A percentile compares a stretch with the other conserved stretches of the same genome.
phyloP scores from a whole-genome alignment of 2,797 vertebrate genomes.

The Brotula barbata region DNA sequence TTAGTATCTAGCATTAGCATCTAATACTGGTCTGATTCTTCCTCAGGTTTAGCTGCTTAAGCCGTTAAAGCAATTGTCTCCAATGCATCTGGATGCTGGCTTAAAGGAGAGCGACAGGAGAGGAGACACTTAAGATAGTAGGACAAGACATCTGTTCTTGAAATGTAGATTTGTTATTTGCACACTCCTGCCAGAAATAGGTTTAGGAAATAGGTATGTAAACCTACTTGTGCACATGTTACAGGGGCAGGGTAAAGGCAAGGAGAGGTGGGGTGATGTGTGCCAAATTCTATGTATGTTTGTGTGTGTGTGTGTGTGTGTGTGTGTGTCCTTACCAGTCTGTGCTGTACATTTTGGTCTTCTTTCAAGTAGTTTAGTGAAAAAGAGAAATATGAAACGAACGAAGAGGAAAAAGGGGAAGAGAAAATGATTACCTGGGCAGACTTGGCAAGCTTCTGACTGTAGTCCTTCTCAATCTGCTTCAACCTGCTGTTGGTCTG shows the following conservation, averaged over 20 bases:
- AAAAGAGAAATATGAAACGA: slow-evolving; percentile 46
- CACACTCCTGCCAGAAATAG: no score
- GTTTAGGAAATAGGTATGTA: no score
- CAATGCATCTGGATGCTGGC: slow-evolving; percentile 3
- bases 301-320: slow-evolving; percentile 18
- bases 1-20: no score
- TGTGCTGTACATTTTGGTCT: slow-evolving; percentile 39
- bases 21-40: not conserved
- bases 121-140: slow-evolving; percentile 1
- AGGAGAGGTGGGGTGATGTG: slow-evolving; percentile 6
- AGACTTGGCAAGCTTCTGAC: slow-evolving; percentile 85
- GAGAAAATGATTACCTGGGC: slow-evolving; percentile 82
- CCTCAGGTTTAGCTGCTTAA: not conserved
- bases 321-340: slow-evolving; percentile 29
- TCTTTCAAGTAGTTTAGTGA: slow-evolving; percentile 34
- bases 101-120: slow-evolving; percentile 13
- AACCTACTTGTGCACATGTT: not conserved
- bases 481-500: slow-evolving; percentile 88
- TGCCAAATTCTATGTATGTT: slow-evolving; percentile 11
- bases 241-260: slow-evolving; percentile 26
- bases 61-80: slow-evolving; percentile 2
- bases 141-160: slow-evolving; percentile 7
- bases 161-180: slow-evolving; percentile 11
- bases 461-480: slow-evolving; percentile 88
- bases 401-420: slow-evolving; percentile 29